Percentiles rank a stretch among this genome's conserved stretches.
Conservation (phyloP, 1,140 invertebrate genomes). For the Bombyx mandarina region DNA sequence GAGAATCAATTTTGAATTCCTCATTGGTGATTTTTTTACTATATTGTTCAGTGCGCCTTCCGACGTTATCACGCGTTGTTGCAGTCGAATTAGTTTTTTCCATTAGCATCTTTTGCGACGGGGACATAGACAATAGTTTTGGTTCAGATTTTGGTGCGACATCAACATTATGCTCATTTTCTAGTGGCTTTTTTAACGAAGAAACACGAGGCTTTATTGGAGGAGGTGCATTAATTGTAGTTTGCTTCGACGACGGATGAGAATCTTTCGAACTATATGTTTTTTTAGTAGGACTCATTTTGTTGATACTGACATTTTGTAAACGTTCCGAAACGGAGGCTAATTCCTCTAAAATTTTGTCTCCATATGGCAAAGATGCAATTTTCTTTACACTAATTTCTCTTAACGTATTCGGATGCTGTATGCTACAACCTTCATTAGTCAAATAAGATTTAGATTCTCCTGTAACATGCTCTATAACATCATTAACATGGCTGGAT, state of each 20-base stretch:
- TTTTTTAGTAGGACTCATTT: background rate
- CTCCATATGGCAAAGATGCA: slow-evolving; percentile 75
- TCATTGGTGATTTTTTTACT: too few species aligned
- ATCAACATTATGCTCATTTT: slow-evolving; percentile 71
- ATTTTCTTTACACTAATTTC: slow-evolving; percentile 76
- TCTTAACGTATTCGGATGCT: slow-evolving; percentile 34
- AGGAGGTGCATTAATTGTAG: slow-evolving; percentile 33
- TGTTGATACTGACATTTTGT: slow-evolving; percentile 25
- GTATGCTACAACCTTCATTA: slow-evolving; percentile 10
- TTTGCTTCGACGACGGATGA: slow-evolving; percentile 26
- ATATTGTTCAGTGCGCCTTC: too few species aligned
- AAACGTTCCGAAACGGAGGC: slow-evolving; percentile 75
- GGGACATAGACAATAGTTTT: slow-evolving; percentile 78
- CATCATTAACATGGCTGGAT: slow-evolving; percentile 57
- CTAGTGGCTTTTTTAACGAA: slow-evolving; percentile 46
- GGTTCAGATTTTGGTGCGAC: slow-evolving; percentile 73
- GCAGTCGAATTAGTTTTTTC: slow-evolving; percentile 59
- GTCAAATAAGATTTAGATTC: slow-evolving; percentile 17
- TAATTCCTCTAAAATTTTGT: slow-evolving; percentile 76
- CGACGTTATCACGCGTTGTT: slow-evolving; percentile 43
- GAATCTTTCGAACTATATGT: background rate
- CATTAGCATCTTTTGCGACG: slow-evolving; percentile 75
- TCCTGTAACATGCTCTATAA: slow-evolving; percentile 39
- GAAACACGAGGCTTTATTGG: slow-evolving; percentile 54
- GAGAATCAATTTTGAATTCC: too few species aligned